Evolutionary conservation across 2,797 vertebrate genomes (phyloP).

Genomic region (Sciurus vulgaris): DNA sequence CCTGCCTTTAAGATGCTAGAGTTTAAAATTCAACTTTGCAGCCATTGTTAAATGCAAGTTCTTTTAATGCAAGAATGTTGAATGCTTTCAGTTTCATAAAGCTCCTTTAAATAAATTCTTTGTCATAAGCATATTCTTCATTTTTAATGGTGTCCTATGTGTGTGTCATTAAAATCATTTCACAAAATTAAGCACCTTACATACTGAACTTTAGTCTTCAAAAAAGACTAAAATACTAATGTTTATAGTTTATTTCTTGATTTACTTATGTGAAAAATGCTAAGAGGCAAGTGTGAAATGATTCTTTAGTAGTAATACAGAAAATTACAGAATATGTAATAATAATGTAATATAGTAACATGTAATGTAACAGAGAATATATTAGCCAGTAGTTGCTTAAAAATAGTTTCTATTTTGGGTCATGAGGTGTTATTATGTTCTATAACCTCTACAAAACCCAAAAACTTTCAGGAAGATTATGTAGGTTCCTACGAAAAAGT

Average conservation of each 20-base stretch:
- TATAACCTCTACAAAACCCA: neutral
- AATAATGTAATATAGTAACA: neutral
- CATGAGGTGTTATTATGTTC: neutral
- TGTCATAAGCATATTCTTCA: neutral
- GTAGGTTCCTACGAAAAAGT: neutral
- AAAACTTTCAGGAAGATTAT: neutral
- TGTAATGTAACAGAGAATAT: neutral
- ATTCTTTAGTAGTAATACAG: neutral
- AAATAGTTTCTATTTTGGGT: conserved; percentile 21
- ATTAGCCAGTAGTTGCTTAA: neutral
- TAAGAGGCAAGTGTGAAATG: neutral
- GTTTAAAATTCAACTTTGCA: neutral
- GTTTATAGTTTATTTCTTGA: conserved; percentile 13
- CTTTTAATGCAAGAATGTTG: neutral
- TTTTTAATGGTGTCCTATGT: conserved; percentile 19
- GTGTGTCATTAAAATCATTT: neutral
- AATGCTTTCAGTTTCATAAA: conserved; percentile 54
- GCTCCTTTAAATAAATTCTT: conserved; percentile 11
- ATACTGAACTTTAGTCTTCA: neutral
- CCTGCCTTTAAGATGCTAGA: neutral
- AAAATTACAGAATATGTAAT: neutral
- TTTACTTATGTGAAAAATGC: neutral
- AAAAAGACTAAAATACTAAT: neutral
- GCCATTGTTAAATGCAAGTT: neutral
- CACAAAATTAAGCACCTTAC: neutral